Evolutionary conservation across 2,113 vertebrate genomes (phyloP), one percentile per base, ranked within the genome.

Genomic region (Mugil cephalus): DNA sequence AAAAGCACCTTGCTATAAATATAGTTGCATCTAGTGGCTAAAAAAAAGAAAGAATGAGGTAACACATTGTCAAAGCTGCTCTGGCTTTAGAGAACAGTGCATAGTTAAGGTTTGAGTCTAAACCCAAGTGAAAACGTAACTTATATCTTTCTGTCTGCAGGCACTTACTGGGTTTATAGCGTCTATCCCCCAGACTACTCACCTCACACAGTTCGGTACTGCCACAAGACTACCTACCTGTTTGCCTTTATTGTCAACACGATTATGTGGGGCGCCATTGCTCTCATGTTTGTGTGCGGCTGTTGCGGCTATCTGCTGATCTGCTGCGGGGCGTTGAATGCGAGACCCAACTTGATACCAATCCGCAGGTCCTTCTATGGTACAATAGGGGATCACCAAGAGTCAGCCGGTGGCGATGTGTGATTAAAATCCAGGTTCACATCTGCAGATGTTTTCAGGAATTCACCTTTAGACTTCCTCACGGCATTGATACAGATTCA

Each of bases 231-330:
- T 4, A 68, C 68, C 69, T 92, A 86, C 68, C 52, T 36, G 72
- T 88, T 91, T 60, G 88, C 91, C 0, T 90, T 92, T 10, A 10
- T 46, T 8, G 1, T 91, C 73, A 89, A 77, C 43, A 90, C 84
- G 0, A 3, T 90, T 17, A 0, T 80, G 12, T 92, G 91, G 91
- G 43, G 50, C 2, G 0, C 34, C 2, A 0, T 76, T 7, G 0
- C 13, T 18, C 3, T 88, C 1, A 1, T 46, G 4, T 19, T 85
- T 1, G 0, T 74, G 30, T 79, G 56, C 1, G 18, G 77, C 0
- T 55, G 45, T 12, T 88, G 80, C 66, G 1, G 11, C 11, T n/a
- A n/a, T 62, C 0, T 60, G 0, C 0, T 89, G 46, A 58, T 24
- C 35, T 85, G 79, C 53, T 80, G 80, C 58, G 53, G 1, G 3